Conservation (phyloP, 2,797 vertebrate genomes). For the Triplophysa yarkandensis region DNA sequence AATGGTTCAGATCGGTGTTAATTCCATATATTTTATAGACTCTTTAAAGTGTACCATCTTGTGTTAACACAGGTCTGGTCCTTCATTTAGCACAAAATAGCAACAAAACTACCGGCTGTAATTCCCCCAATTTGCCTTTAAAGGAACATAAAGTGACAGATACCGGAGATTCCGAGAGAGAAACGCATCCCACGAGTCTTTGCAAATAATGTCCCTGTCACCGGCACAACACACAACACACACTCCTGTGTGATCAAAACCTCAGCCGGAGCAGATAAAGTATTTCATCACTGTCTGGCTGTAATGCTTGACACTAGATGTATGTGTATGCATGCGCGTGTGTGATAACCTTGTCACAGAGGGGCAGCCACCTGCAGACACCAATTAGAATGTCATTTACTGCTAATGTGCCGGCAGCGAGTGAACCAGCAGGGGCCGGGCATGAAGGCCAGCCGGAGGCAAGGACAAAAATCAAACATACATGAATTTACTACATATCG, state of each 20-base stretch:
- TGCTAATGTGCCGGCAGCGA: slow-evolving; percentile 53
- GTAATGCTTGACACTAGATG: slow-evolving; percentile 9
- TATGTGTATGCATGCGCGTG: slow-evolving; percentile 25
- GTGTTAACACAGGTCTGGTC: background rate
- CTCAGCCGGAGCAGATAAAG: slow-evolving; percentile 31
- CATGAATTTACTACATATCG: slow-evolving; percentile 25
- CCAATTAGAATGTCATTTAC: slow-evolving; percentile 55
- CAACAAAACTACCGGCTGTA: slow-evolving; percentile 31
- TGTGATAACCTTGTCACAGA: slow-evolving; percentile 41
- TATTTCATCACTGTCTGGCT: slow-evolving; percentile 17
- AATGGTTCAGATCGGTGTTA: too few relatives aligned
- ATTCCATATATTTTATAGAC: background rate
- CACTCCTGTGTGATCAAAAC: slow-evolving; percentile 11
- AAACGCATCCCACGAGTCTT: background rate
- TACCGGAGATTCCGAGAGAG: slow-evolving; percentile 11
- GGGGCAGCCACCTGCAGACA: slow-evolving; percentile 46
- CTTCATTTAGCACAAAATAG: slow-evolving; percentile 30
- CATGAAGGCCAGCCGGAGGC: slow-evolving; percentile 7
- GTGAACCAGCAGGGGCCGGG: slow-evolving; percentile 40
- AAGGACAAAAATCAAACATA: slow-evolving; percentile 17
- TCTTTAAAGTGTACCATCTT: slow-evolving; percentile 8
- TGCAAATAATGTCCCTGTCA: slow-evolving; percentile 12
- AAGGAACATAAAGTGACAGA: slow-evolving; percentile 10
- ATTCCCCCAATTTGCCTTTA: slow-evolving; percentile 22
- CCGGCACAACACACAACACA: background rate